Base-by-base conservation (phyloP, 2,797 vertebrate genomes). In the Siniperca scherzeri region DNA sequence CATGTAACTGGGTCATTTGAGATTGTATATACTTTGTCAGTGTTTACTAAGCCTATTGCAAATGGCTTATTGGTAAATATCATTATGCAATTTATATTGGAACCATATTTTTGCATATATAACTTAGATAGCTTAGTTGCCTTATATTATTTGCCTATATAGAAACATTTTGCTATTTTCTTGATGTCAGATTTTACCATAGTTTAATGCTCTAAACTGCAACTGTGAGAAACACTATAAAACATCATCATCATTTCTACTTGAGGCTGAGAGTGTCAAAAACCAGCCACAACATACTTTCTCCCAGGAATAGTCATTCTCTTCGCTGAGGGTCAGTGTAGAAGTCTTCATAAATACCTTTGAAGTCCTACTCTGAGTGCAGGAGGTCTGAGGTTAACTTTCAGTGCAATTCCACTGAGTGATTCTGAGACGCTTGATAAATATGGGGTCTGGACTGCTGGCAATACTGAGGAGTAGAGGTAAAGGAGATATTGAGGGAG, bases 401-500 rank as follows among this genome's bases (percentile, higher is more conserved):
- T 59, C 40, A 14, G 5, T 10, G 14, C 11, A 40, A 6, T 21
- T 52, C 36, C 13, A 12, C 0, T 2, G 16, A n/a, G 40, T 11
- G 27, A 69, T 36, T 68, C 21, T 61, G 42, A 67, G 57, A 50
- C 6, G 13, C 21, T 22, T 44, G 67, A 76, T 70, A 5, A 48
- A n/a, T 5, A 12, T 21, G 27, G 36, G 13, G 5, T 50, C 14
- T 44, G 62, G 52, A 70, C 75, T 30, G 50, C 30, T 61, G 68
- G 48, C 10, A 57, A 67, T 12, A 46, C 56, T 48, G 8, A 77
- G 7, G 2, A 73, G 25, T 69, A 38, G 61, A 82, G 76, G 16
- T 38, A 65, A 76, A 42, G 57, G 36, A 76, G 48, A 81, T 21
- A 42, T 11, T 16, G 74, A 68, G 72, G 42, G 60, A 80, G 60